A percentile compares a stretch with the other conserved stretches of the same genome.
Evolutionary conservation across 2,797 vertebrate species (phyloP).

Genomic region (Pseudocheirus occidentalis): DNA sequence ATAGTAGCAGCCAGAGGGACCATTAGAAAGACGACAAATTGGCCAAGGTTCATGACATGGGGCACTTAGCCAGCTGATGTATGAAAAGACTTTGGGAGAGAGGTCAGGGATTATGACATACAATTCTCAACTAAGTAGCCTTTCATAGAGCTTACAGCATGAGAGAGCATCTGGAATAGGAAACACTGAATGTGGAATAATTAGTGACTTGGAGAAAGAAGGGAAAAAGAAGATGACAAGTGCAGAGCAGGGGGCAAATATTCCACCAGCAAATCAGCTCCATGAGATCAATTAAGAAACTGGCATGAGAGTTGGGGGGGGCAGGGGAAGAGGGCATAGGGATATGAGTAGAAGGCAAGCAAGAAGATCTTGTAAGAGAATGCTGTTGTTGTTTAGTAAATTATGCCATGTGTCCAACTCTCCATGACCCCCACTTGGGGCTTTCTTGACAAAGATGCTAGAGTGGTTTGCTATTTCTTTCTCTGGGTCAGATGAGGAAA

Average conservation of each 20-base stretch:
- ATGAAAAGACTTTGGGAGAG: conserved; percentile 25
- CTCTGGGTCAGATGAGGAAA: background rate
- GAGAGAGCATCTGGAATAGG: background rate
- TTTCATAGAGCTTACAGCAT: background rate
- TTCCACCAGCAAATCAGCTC: conserved; percentile 39
- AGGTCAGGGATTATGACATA: conserved; percentile 30
- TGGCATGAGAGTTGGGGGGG: background rate
- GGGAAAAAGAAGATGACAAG: conserved; percentile 30
- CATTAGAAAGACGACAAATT: background rate
- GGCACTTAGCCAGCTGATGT: background rate
- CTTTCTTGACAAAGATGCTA: background rate
- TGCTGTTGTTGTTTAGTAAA: background rate
- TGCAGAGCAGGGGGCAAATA: conserved; percentile 47
- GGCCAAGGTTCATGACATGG: background rate
- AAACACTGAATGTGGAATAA: conserved; percentile 21
- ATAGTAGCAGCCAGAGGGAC: background rate
- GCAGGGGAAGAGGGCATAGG: background rate
- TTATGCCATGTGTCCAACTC: background rate
- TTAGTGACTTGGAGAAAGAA: conserved; percentile 15
- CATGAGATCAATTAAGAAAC: background rate
- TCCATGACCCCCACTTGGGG: background rate
- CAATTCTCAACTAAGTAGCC: background rate
- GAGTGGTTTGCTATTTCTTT: background rate
- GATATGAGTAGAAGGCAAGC: background rate
- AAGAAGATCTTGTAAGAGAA: background rate